Percentiles rank a stretch among this genome's conserved stretches.
Conservation (phyloP, 1,140 invertebrate genomes). For the Musca domestica region DNA sequence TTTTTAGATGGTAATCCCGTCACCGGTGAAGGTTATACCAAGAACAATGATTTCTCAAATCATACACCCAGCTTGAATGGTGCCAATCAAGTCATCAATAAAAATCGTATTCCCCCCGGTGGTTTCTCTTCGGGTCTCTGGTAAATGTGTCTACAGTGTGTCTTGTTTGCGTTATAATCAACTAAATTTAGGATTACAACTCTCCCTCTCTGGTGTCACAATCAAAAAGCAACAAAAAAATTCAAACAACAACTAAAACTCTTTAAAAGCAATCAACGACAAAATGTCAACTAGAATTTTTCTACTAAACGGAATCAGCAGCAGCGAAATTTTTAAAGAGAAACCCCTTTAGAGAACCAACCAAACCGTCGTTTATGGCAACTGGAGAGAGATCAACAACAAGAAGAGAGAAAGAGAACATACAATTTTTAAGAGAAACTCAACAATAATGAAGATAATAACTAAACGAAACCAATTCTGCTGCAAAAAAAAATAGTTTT, state of each 20-base stretch:
- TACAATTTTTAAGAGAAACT: background rate
- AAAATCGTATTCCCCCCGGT: slow-evolving; percentile 56
- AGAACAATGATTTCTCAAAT: slow-evolving; percentile 37
- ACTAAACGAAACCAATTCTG: background rate
- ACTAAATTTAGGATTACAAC: background rate
- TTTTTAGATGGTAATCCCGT: slow-evolving; percentile 58
- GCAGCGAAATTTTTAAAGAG: slow-evolving; percentile 4
- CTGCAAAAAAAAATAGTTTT: background rate
- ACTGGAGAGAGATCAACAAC: background rate
- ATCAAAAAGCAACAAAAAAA: slow-evolving; percentile 11
- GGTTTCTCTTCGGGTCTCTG: slow-evolving; percentile 58
- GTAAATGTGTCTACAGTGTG: slow-evolving; percentile 40
- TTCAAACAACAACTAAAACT: slow-evolving; percentile 5
- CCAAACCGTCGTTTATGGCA: no score
- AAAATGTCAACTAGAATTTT: slow-evolving; percentile 8
- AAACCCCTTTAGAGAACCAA: no score
- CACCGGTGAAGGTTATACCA: slow-evolving; percentile 55
- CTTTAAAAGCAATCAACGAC: slow-evolving; percentile 6
- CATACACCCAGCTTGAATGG: slow-evolving; percentile 36
- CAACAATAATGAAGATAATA: background rate
- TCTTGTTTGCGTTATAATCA: slow-evolving; percentile 6
- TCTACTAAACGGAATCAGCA: slow-evolving; percentile 14
- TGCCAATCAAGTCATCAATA: slow-evolving; percentile 49
- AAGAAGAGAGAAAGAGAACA: no score
- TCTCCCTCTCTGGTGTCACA: background rate